These are phyloP conservation scores for Bombus haemorrhoidalis DNA, from an alignment of 1,140 invertebrate genomes.

Conservation along the genomic window DNA sequence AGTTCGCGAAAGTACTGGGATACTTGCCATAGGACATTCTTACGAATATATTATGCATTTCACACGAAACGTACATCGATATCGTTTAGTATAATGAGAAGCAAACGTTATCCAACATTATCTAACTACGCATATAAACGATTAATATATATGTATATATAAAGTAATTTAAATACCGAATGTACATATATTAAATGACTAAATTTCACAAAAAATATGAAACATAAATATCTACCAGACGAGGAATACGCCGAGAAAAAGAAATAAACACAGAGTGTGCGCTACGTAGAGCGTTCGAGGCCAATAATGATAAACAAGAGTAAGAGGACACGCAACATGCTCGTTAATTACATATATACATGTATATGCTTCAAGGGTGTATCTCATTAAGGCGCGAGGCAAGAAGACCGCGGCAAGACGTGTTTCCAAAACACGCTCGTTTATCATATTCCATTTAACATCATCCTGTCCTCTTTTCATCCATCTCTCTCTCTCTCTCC, in stretches of 20 bases:
- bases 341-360: constrained; percentile 20
- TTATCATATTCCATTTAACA: constrained; percentile 17
- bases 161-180: too few species aligned
- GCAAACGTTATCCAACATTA: too few species aligned
- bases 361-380: constrained; percentile 15
- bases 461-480: too few species aligned
- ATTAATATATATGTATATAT: too few species aligned
- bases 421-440: constrained; percentile 36
- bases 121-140: too few species aligned
- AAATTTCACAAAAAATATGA: background rate
- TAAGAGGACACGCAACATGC: background rate
- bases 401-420: constrained; percentile 3
- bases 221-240: background rate
- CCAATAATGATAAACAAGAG: constrained; percentile 26
- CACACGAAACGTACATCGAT: too few species aligned
- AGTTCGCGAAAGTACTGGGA: too few species aligned
- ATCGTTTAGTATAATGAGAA: too few species aligned
- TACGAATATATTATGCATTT: too few species aligned
- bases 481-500: background rate
- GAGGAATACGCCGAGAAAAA: background rate
- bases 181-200: too few species aligned
- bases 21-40: too few species aligned
- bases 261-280: background rate
- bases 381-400: constrained; percentile 5
- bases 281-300: background rate